Evolutionary conservation across 1,140 invertebrate species (phyloP).

Genomic region (Zaprionus gabonicus): DNA sequence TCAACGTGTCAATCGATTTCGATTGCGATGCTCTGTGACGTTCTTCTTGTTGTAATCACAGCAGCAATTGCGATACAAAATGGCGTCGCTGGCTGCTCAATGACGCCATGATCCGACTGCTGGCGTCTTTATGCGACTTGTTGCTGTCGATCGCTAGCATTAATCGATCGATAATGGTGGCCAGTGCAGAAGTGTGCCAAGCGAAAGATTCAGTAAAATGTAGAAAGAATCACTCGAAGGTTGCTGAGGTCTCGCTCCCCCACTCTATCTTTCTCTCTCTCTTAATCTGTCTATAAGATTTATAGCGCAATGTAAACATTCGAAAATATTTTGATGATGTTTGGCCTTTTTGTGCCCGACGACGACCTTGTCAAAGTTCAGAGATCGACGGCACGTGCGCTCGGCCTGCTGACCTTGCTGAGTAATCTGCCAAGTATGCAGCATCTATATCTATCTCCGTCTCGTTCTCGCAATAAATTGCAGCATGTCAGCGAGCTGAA

Average conservation of each 20-base stretch:
- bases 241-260: conserved; percentile 1
- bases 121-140: conserved; percentile 6
- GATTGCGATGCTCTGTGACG: not conserved
- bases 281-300: conserved; percentile 11
- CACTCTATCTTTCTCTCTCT: not conserved
- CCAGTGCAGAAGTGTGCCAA: conserved; percentile 50
- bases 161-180: conserved; percentile 53
- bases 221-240: conserved; percentile 23
- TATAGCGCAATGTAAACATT: conserved; percentile 37
- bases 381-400: conserved; percentile 15
- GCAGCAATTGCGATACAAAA: conserved; percentile 39
- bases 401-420: conserved; percentile 11
- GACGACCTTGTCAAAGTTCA: conserved; percentile 61
- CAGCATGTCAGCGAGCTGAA: conserved; percentile 40
- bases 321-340: conserved; percentile 40
- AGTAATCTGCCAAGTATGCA: conserved; percentile 24
- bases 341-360: conserved; percentile 8
- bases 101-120: conserved; percentile 60
- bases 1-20: conserved; percentile 63
- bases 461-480: conserved; percentile 52
- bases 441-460: not conserved
- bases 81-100: conserved; percentile 44
- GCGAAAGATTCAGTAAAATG: conserved; percentile 3
- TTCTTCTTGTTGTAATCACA: conserved; percentile 13
- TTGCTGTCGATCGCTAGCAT: conserved; percentile 37